Evolutionary conservation across 2,113 vertebrate genomes (phyloP).

Genomic region (Chunga burmeisteri): DNA sequence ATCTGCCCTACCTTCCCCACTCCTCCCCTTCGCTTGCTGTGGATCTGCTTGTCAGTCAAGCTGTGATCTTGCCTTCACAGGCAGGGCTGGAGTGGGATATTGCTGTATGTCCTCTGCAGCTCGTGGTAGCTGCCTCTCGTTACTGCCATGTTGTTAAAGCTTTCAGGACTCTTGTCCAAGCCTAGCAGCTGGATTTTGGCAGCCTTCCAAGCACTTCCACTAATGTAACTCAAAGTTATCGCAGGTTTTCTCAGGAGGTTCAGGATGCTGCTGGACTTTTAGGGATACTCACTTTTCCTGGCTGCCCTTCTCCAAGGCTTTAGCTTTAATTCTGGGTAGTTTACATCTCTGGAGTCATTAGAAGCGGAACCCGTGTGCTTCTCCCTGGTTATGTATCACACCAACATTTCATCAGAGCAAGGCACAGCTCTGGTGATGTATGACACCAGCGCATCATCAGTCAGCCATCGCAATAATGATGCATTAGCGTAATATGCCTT

Average conservation of each 20-base stretch:
- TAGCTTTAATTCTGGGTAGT: slow-evolving; percentile 32
- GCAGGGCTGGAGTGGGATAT: neutral
- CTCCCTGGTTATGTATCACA: slow-evolving; percentile 41
- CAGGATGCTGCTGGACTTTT: neutral
- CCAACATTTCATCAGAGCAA: slow-evolving; percentile 48
- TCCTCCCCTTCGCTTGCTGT: neutral
- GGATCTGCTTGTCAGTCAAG: neutral
- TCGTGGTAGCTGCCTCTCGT: neutral
- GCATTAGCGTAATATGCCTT: slow-evolving; percentile 70
- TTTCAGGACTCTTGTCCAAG: slow-evolving; percentile 3
- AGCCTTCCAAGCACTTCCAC: slow-evolving; percentile 46
- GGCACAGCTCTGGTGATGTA: slow-evolving; percentile 45
- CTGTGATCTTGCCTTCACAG: neutral
- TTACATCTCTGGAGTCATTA: neutral
- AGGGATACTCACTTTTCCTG: neutral
- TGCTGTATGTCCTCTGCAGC: neutral
- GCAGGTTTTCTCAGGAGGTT: slow-evolving; percentile 34
- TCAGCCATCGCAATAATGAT: slow-evolving; percentile 68
- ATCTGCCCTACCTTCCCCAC: neutral
- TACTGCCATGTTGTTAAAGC: slow-evolving; percentile 6
- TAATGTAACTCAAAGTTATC: slow-evolving; percentile 18
- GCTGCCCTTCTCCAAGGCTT: neutral
- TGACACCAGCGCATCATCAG: slow-evolving; percentile 43
- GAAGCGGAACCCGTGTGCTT: neutral
- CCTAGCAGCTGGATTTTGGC: slow-evolving; percentile 46